These are phyloP conservation scores for Disparrhopalites patrizii DNA, from an alignment of 2,888 invertebrate species.

Conservation along the genomic window DNA sequence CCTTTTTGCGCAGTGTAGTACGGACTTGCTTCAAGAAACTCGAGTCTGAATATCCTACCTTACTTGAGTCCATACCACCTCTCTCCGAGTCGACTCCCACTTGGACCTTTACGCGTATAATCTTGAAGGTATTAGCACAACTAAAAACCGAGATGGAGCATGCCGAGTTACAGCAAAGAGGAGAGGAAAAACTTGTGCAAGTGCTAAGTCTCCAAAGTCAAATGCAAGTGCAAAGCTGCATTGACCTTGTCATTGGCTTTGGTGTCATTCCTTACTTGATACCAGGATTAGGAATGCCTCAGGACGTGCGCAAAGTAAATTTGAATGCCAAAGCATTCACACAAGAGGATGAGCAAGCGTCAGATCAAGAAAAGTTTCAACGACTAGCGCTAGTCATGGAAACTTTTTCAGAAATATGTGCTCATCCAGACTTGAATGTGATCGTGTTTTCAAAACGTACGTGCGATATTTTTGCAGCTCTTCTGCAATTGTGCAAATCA, in stretches of 20 bases:
- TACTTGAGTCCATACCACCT: no score
- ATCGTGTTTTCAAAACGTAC: slow-evolving; percentile 58
- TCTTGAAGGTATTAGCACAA: slow-evolving; percentile 30
- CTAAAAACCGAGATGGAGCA: slow-evolving; percentile 30
- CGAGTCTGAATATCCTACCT: no score
- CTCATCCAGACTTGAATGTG: slow-evolving; percentile 27
- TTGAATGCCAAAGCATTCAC: slow-evolving; percentile 28
- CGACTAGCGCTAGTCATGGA: slow-evolving; percentile 34
- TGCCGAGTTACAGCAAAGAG: slow-evolving; percentile 30
- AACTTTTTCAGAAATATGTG: slow-evolving; percentile 24
- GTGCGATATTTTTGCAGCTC: slow-evolving; percentile 61
- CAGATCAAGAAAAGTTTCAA: slow-evolving; percentile 34
- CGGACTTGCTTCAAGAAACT: no score
- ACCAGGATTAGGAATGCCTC: slow-evolving; percentile 62
- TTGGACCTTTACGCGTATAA: slow-evolving; percentile 36
- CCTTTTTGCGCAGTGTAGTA: no score
- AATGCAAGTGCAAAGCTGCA: slow-evolving; percentile 59
- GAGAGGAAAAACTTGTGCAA: slow-evolving; percentile 45
- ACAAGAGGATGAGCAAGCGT: slow-evolving; percentile 13
- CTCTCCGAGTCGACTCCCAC: background rate
- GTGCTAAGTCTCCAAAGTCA: slow-evolving; percentile 65
- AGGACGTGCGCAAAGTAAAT: slow-evolving; percentile 36
- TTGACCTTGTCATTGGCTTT: slow-evolving; percentile 62
- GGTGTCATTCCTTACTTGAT: slow-evolving; percentile 65
- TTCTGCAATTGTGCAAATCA: slow-evolving; percentile 66